A percentile compares a stretch with the other conserved stretches of the same genome.
Evolutionary conservation across 2,113 vertebrate species (phyloP).

Genomic region (Laticauda laticaudata): DNA sequence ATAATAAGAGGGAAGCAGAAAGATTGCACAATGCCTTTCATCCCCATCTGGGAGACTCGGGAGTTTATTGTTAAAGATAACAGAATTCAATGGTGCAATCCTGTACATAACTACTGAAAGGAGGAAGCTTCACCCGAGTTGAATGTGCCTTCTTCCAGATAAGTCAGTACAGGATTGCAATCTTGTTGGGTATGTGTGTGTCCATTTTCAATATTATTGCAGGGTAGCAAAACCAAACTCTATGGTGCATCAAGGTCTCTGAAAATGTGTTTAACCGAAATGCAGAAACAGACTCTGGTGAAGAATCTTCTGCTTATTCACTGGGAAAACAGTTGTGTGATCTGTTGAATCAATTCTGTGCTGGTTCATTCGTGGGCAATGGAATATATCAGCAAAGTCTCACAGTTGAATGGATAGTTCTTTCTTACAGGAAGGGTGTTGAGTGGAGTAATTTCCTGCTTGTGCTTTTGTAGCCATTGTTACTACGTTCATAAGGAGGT

Average conservation of each 20-base stretch:
- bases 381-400: conserved; percentile 51
- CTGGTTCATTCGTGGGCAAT: conserved; percentile 27
- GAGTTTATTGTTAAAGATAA: not conserved
- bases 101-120: not conserved
- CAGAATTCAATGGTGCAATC: not conserved
- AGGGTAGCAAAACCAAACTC: not conserved
- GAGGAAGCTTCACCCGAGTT: not conserved
- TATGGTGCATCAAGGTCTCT: not conserved
- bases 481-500: conserved; percentile 66
- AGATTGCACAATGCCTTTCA: not conserved
- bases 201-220: not conserved
- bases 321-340: not conserved
- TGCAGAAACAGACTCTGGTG: not conserved
- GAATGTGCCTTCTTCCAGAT: not conserved
- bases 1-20: not conserved
- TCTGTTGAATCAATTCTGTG: not conserved
- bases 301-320: not conserved
- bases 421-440: conserved; percentile 80
- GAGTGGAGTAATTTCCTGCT: conserved; percentile 80
- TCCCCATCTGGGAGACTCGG: not conserved
- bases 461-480: conserved; percentile 64
- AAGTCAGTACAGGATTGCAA: not conserved
- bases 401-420: conserved; percentile 53
- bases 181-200: not conserved
- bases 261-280: not conserved